Base-by-base conservation (phyloP, 2,797 vertebrate species). In the Stomatorhinus walkeri region DNA sequence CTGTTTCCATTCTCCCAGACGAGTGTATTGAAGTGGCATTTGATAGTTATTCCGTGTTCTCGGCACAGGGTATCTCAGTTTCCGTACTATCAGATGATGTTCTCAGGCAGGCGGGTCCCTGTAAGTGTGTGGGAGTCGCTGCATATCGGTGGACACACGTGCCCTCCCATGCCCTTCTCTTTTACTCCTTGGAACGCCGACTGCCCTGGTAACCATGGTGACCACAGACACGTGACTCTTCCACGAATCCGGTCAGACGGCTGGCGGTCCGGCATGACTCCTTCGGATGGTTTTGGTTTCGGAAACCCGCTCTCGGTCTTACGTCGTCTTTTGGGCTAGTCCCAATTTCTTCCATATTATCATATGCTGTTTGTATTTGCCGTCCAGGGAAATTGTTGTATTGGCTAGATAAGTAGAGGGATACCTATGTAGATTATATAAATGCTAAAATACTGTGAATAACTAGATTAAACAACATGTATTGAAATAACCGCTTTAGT, bases 11-110 rank as follows among this genome's bases (percentile, higher is more conserved):
- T 19, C 6, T 36, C 72, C 40, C 72, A n/a, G 16, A 40, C 14
- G 19, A 9, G 7, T 19, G 6, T 40, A 43, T 79, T 43, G 5
- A 40, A 79, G 72, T 51, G n/a, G 12, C 5, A 36, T 49, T 95
- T 95, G 94, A 94, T 83, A 56, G 86, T 92, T 85, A 90, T 56
- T 28, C 76, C 89, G 89, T 87, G 88, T 91, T 92, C 88, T 89
- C 88, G 88, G 89, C 86, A 91, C 68, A 91, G 91, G 93, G 91
- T 94, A 93, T 93, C 93, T 89, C 89, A 89, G 91, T 89, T 16
- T 48, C 64, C 86, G 88, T 91, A 93, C 93, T 94, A 95, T 95
- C 90, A 93, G 90, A 91, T 88, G 64, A 92, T 94, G 94, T 95
- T 95, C 91, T 94, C 90, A 95, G 93, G 95, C 92, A 92, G 86